These are phyloP conservation scores for Sphenopsis melanotis DNA, from an alignment of 2,797 vertebrate species.

Conservation along the genomic window DNA sequence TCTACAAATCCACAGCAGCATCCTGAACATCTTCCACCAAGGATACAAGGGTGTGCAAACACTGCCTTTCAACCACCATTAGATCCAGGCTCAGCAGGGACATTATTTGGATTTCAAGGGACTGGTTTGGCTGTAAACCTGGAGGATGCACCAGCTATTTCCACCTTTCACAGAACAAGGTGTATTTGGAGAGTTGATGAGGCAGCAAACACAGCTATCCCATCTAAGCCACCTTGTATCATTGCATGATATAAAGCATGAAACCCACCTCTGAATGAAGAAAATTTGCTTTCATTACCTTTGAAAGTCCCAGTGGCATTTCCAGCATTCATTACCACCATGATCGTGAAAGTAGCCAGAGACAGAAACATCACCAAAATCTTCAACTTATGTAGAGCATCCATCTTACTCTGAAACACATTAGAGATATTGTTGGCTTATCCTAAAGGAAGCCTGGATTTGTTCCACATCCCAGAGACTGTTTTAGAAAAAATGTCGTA, in stretches of 20 bases:
- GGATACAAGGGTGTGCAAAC: not conserved
- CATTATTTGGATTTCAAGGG: not conserved
- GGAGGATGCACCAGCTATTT: not conserved
- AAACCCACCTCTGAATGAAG: not conserved
- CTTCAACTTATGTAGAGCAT: not conserved
- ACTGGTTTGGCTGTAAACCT: not conserved
- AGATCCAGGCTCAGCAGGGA: not conserved
- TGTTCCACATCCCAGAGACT: not conserved
- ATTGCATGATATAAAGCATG: accelerated
- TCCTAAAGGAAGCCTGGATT: not conserved
- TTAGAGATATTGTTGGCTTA: not conserved
- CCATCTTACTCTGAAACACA: conserved; percentile 30
- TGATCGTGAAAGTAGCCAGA: not conserved
- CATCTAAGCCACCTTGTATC: not conserved
- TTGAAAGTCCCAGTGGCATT: conserved; percentile 39
- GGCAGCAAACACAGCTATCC: not conserved
- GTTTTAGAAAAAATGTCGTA: not conserved
- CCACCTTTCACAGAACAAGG: not conserved
- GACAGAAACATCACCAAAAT: conserved; percentile 46
- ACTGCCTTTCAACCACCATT: not conserved
- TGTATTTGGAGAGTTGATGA: not conserved
- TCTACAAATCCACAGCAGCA: not conserved
- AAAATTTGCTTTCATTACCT: conserved; percentile 18
- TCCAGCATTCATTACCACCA: conserved; percentile 47
- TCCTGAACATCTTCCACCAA: not conserved